A percentile compares a stretch with the other conserved stretches of the same genome.
These are phyloP conservation scores for Dicaeum eximium DNA, from an alignment of 2,113 vertebrate genomes.

Conservation along the genomic window DNA sequence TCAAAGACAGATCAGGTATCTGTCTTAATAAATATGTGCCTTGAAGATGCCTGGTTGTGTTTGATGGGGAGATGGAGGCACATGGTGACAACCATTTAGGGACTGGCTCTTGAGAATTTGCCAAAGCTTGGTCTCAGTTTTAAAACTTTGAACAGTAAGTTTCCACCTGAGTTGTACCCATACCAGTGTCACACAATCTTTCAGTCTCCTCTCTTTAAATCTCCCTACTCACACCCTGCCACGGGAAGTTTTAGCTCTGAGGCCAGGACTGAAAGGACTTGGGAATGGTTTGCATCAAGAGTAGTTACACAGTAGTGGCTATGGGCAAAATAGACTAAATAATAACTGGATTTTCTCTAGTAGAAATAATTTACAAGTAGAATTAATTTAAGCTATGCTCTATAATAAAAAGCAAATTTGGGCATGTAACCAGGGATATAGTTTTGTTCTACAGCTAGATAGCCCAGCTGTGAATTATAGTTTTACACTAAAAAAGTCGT, in stretches of 20 bases:
- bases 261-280: not conserved
- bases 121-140: not conserved
- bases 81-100: not conserved
- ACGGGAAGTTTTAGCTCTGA: not conserved
- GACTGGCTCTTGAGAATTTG: not conserved
- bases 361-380: not conserved
- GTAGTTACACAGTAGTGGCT: not conserved
- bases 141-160: not conserved
- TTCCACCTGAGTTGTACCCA: not conserved
- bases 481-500: not conserved
- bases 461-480: not conserved
- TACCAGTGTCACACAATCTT: not conserved
- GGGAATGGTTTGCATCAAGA: not conserved
- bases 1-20: not conserved
- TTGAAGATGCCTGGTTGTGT: not conserved
- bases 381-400: not conserved
- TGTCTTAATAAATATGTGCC: not conserved
- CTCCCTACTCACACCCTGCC: not conserved
- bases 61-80: not conserved
- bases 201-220: not conserved
- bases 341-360: not conserved
- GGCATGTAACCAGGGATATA: not conserved
- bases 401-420: not conserved
- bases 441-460: not conserved
- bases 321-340: not conserved